phyloP scores from a whole-genome alignment of 2,888 invertebrate genomes.

The Brachypalpus laphriformis region DNA sequence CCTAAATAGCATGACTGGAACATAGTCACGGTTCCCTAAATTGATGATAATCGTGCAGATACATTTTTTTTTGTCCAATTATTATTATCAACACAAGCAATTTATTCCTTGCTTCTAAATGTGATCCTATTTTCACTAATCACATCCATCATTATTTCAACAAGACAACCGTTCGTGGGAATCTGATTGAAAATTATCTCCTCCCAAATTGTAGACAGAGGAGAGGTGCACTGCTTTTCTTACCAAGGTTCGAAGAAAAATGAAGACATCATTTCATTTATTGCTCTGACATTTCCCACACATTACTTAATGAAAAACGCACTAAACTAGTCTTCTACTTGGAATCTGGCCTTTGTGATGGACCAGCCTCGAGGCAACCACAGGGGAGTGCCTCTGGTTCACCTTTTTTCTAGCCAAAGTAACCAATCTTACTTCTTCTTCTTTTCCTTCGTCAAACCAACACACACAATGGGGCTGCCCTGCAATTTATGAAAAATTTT shows the following conservation, averaged over 20 bases:
- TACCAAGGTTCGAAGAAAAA: slow-evolving; percentile 10
- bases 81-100: neutral
- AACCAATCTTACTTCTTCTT: slow-evolving; percentile 14
- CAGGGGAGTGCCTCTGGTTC: slow-evolving; percentile 70
- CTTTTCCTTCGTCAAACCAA: neutral
- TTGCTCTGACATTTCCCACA: slow-evolving; percentile 71
- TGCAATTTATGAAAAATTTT: slow-evolving; percentile 63
- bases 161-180: slow-evolving; percentile 13
- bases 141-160: slow-evolving; percentile 2
- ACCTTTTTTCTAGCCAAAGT: slow-evolving; percentile 52
- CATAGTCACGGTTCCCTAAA: too few species aligned
- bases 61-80: neutral
- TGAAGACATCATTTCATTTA: slow-evolving; percentile 71
- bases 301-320: slow-evolving; percentile 52
- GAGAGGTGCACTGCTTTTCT: neutral
- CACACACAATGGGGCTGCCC: slow-evolving; percentile 40
- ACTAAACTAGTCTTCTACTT: slow-evolving; percentile 49
- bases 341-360: slow-evolving; percentile 69
- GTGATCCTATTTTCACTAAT: neutral
- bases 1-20: too few species aligned
- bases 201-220: neutral
- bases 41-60: too few species aligned
- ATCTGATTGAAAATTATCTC: slow-evolving; percentile 5
- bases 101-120: neutral
- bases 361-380: slow-evolving; percentile 43